phyloP scores from a whole-genome alignment of 2,888 invertebrate species.

The Agrochola litura region DNA sequence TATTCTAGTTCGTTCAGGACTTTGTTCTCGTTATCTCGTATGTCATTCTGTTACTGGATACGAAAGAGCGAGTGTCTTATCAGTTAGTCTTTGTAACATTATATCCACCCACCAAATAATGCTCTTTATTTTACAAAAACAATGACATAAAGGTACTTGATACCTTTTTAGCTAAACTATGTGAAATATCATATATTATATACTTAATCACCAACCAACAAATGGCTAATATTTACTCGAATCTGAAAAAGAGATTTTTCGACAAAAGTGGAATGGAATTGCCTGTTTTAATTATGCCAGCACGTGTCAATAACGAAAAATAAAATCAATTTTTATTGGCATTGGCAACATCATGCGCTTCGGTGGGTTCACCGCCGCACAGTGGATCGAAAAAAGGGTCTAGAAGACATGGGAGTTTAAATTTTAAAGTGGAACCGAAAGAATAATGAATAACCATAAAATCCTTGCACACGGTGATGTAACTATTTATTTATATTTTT shows the following conservation, averaged over 20 bases:
- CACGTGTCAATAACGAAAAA: slow-evolving; percentile 71
- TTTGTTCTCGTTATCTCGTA: slow-evolving; percentile 9
- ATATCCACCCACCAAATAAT: background rate
- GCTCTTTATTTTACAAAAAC: background rate
- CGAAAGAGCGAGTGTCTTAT: slow-evolving; percentile 3
- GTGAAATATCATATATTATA: background rate
- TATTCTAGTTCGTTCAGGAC: slow-evolving; percentile 19
- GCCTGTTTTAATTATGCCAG: slow-evolving; percentile 68
- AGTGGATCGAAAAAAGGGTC: too few relatives aligned
- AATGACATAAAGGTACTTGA: too few relatives aligned
- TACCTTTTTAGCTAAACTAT: slow-evolving; percentile 2
- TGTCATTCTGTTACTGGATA: background rate
- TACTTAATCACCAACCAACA: slow-evolving; percentile 1
- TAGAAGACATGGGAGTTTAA: too few relatives aligned
- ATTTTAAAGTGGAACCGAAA: too few relatives aligned
- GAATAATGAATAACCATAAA: too few relatives aligned
- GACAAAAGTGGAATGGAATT: slow-evolving; percentile 13
- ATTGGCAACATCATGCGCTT: slow-evolving; percentile 68
- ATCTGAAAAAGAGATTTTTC: slow-evolving; percentile 6
- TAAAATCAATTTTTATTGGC: slow-evolving; percentile 72
- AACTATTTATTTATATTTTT: too few relatives aligned
- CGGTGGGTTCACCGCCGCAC: slow-evolving; percentile 41
- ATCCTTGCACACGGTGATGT: too few relatives aligned
- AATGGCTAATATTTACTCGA: slow-evolving; percentile 16
- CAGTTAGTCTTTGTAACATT: background rate